These are phyloP conservation scores for Noctua fimbriata DNA, from an alignment of 2,888 invertebrate genomes.

Conservation along the genomic window DNA sequence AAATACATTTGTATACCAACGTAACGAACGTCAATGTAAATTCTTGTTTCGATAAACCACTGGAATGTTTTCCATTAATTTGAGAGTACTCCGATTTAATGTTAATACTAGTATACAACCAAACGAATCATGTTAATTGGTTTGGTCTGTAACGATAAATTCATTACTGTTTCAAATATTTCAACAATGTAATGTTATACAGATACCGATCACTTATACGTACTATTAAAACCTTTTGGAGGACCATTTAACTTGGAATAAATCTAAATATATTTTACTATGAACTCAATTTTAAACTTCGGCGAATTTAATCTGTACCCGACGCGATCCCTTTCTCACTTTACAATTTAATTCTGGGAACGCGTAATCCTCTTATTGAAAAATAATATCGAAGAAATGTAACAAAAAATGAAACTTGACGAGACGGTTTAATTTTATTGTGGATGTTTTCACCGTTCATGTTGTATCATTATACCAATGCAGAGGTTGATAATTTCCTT, in stretches of 20 bases:
- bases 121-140: no score
- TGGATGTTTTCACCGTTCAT: not conserved
- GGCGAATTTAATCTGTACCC: constrained; percentile 2
- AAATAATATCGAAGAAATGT: not conserved
- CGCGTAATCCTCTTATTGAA: constrained; percentile 12
- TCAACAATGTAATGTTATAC: no score
- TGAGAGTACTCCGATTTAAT: no score
- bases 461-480: not conserved
- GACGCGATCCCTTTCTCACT: not conserved
- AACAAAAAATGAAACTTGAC: not conserved
- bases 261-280: not conserved
- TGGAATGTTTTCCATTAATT: no score
- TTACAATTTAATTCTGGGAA: not conserved
- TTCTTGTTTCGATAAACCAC: no score
- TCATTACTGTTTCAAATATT: no score
- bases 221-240: not conserved
- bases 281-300: constrained; percentile 22
- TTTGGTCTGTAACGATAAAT: no score
- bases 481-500: not conserved
- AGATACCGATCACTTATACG: not conserved
- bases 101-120: no score
- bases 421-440: not conserved
- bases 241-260: not conserved
- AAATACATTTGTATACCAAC: no score
- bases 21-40: no score